phyloP scores from a whole-genome alignment of 2,888 invertebrate species.

The Andrena marginata region DNA sequence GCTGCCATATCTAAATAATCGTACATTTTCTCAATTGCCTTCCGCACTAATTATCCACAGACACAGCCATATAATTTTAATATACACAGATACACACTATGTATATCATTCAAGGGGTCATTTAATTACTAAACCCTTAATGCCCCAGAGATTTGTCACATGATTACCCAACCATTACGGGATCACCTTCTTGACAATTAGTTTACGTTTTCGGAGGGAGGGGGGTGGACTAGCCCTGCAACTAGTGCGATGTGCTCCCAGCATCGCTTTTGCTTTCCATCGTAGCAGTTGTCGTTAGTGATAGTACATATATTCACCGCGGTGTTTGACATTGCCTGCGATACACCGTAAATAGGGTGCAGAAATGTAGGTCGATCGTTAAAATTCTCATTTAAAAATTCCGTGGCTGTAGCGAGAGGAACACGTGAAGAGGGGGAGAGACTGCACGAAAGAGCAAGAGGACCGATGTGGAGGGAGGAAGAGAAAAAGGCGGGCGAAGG shows the following conservation, averaged over 20 bases:
- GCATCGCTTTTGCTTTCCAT: constrained; percentile 24
- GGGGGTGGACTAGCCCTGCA: not conserved
- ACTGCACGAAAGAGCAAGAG: constrained; percentile 34
- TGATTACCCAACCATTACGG: too few relatives aligned
- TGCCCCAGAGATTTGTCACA: too few relatives aligned
- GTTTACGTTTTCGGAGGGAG: not conserved
- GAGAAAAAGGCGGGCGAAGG: constrained; percentile 13
- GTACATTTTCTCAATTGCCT: too few relatives aligned
- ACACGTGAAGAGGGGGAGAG: constrained; percentile 47
- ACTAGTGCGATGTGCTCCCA: constrained; percentile 10
- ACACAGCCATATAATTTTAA: too few relatives aligned
- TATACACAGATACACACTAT: too few relatives aligned
- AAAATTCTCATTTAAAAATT: constrained; percentile 82
- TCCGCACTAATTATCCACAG: too few relatives aligned
- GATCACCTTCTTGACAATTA: too few relatives aligned
- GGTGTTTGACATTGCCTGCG: constrained; percentile 74
- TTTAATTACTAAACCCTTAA: too few relatives aligned
- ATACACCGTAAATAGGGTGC: constrained; percentile 75
- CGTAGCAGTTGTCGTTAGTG: constrained; percentile 18
- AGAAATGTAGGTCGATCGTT: constrained; percentile 82
- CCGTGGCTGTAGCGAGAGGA: constrained; percentile 63
- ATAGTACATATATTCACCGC: constrained; percentile 68
- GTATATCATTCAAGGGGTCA: too few relatives aligned
- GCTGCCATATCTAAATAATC: too few relatives aligned
- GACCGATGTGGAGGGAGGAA: constrained; percentile 27